Conservation (phyloP, 2,888 invertebrate genomes). For the Crocallis elinguaria region DNA sequence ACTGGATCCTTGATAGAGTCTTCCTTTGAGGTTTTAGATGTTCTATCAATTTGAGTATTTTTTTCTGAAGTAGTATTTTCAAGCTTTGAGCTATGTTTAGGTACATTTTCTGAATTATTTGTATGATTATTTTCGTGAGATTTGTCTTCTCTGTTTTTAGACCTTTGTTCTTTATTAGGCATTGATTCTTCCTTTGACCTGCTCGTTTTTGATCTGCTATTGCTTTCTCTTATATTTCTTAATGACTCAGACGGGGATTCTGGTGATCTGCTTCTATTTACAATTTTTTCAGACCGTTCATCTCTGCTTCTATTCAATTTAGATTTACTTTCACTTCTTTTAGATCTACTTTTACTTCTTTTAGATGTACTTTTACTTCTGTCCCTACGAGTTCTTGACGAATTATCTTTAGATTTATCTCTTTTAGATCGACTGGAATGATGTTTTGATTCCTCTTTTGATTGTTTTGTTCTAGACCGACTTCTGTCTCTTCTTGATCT, state of each 20-base stretch:
- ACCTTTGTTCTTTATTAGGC: neutral
- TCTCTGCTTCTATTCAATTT: conserved; percentile 9
- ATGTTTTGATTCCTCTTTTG: too few relatives aligned
- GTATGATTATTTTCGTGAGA: conserved; percentile 26
- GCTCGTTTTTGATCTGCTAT: conserved; percentile 2
- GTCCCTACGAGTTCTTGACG: conserved; percentile 26
- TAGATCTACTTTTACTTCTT: conserved; percentile 6
- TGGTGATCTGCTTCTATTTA: conserved; percentile 22
- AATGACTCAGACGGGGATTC: neutral
- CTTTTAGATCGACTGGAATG: conserved; percentile 19
- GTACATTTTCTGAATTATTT: conserved; percentile 16
- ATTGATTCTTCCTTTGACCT: neutral
- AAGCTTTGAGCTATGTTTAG: neutral
- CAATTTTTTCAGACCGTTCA: conserved; percentile 20
- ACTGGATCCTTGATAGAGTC: neutral
- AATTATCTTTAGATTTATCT: conserved; percentile 8
- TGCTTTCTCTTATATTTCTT: conserved; percentile 4
- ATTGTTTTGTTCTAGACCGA: too few relatives aligned
- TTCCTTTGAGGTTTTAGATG: neutral
- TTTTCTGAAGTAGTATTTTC: neutral
- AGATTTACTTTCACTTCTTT: conserved; percentile 7
- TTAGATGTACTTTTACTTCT: conserved; percentile 19
- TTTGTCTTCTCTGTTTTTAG: conserved; percentile 14
- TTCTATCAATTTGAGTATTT: neutral
- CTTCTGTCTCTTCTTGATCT: conserved; percentile 19